These are phyloP conservation scores for Pachypeltis micranthus DNA, from an alignment of 1,140 invertebrate genomes.

Conservation along the genomic window DNA sequence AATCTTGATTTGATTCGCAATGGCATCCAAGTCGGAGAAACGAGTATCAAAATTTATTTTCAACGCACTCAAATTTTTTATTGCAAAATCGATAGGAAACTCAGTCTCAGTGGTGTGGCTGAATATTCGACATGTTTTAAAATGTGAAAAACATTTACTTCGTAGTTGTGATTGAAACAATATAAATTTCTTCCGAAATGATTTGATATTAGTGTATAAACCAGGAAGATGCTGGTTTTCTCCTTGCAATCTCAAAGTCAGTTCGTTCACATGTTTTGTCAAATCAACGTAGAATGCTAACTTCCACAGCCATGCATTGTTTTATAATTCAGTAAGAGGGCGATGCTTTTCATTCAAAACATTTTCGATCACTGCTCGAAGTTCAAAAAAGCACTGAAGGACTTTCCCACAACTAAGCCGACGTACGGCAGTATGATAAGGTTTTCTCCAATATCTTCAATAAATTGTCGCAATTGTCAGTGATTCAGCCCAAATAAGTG, in stretches of 20 bases:
- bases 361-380: slow-evolving; percentile 17
- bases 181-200: too few species aligned
- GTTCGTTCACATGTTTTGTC: slow-evolving; percentile 27
- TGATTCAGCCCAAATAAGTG: slow-evolving; percentile 23
- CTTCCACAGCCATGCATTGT: slow-evolving; percentile 26
- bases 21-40: too few species aligned
- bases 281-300: slow-evolving; percentile 27
- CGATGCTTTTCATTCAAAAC: slow-evolving; percentile 25
- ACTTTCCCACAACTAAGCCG: slow-evolving; percentile 27
- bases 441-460: slow-evolving; percentile 26
- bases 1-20: too few species aligned
- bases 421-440: slow-evolving; percentile 25
- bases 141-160: too few species aligned
- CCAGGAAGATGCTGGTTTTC: slow-evolving; percentile 26
- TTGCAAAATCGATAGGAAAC: slow-evolving; percentile 27
- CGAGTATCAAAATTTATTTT: too few species aligned
- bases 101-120: slow-evolving; percentile 26
- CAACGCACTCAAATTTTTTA: too few species aligned
- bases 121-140: too few species aligned
- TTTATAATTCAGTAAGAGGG: slow-evolving; percentile 25
- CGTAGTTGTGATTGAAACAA: too few species aligned
- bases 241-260: too few species aligned
- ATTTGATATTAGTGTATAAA: slow-evolving; percentile 23
- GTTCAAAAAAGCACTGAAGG: slow-evolving; percentile 18
- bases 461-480: slow-evolving; percentile 27